Percentiles rank a stretch among this genome's conserved stretches.
These are phyloP conservation scores for Dascyllus trimaculatus DNA, from an alignment of 2,113 vertebrate species.

Conservation along the genomic window DNA sequence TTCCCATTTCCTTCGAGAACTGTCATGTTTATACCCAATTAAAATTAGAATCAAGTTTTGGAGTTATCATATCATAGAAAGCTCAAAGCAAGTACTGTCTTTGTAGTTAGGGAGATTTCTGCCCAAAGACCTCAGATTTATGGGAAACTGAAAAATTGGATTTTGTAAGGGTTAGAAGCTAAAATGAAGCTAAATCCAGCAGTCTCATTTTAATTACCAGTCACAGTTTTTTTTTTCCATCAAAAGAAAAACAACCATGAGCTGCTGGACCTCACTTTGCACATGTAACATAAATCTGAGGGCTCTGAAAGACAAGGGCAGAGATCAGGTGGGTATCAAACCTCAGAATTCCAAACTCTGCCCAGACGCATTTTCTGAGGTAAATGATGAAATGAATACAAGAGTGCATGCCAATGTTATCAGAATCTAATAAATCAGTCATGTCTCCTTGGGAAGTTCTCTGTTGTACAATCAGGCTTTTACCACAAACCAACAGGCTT, in stretches of 20 bases:
- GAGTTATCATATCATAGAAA: constrained; percentile 70
- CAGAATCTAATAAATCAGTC: constrained; percentile 79
- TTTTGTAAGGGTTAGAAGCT: no score
- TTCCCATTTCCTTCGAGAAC: constrained; percentile 12
- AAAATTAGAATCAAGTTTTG: constrained; percentile 10
- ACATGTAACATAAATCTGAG: constrained; percentile 70
- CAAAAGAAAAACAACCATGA: not conserved
- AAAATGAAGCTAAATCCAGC: not conserved
- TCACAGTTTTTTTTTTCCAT: not conserved
- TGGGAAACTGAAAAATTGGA: constrained; percentile 28
- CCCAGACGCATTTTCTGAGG: constrained; percentile 65
- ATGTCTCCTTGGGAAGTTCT: constrained; percentile 85
- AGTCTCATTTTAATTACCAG: not conserved
- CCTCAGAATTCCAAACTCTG: constrained; percentile 50
- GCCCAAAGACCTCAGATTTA: constrained; percentile 82
- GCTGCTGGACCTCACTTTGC: not conserved
- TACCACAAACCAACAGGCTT: constrained; percentile 91
- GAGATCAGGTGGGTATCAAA: constrained; percentile 83
- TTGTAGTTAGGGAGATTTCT: constrained; percentile 53
- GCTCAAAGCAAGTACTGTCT: constrained; percentile 77
- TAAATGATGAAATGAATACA: constrained; percentile 41
- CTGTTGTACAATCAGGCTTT: constrained; percentile 87
- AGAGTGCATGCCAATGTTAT: constrained; percentile 80
- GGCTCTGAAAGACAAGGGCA: constrained; percentile 68
- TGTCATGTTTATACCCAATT: constrained; percentile 18